Evolutionary conservation across 1,140 invertebrate genomes (phyloP), one percentile per base, ranked within the genome.

Genomic region (Eulimnadia texana): DNA sequence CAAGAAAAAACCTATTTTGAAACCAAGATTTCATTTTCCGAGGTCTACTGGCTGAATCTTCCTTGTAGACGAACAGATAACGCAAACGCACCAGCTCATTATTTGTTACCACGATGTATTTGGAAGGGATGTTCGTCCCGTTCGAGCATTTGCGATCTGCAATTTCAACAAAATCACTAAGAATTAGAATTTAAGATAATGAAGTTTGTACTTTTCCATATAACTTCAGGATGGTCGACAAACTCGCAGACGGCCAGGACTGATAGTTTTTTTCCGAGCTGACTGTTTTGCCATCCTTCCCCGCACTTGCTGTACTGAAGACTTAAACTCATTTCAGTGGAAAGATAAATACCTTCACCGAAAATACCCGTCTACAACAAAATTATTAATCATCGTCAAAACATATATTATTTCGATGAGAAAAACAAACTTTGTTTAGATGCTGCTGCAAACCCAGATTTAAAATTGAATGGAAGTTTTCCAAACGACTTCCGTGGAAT

Each of bases 401-500:
- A 27, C 11, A 29, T 56, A 2, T n/a, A 60, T 28, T 13, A 64
- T 24, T 62, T 52, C 16, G 29, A 28, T 22, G 58, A 49, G 29
- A 47, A 23, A 13, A 10, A 63, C 56, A 68, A 74, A 86, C 84
- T 76, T 86, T 86, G 70, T 82, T 86, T 72, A 86, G 78, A 71
- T 83, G 82, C 66, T 83, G 81, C 66, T 86, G 83, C 59, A 89
- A 72, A 27, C 87, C 86, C 73, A 85, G 82, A 71, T 87, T 80
- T 42, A 88, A 70, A 63, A 90, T 88, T 0, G 85, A 85, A 74
- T 88, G 82, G 71, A 88, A 88, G 73, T 88, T 88, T 72, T 88
- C 85, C 58, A 87, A 72, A 63, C 82, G 76, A 71, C 84, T 88
- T 24, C 86, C 86, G 73, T 89, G 85, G 68, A 82, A 90, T 13